These are phyloP conservation scores for Telenomus remus DNA, from an alignment of 1,140 invertebrate species.

Conservation along the genomic window DNA sequence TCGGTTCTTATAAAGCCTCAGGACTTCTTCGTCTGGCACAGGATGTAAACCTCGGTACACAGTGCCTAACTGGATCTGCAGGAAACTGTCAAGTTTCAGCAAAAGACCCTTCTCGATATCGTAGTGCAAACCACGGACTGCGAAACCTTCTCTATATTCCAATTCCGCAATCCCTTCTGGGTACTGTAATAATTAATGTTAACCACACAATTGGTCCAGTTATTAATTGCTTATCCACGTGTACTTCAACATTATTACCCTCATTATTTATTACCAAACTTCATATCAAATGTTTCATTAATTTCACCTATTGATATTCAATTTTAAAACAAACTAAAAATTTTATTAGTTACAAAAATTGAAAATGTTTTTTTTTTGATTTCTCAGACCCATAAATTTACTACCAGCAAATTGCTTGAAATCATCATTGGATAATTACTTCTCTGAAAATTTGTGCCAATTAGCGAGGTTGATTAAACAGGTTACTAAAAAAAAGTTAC, in stretches of 20 bases:
- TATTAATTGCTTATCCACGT: not conserved
- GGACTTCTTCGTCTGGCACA: constrained; percentile 89
- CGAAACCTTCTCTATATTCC: constrained; percentile 92
- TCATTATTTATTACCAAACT: no score
- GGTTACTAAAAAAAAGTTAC: not conserved
- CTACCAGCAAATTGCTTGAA: no score
- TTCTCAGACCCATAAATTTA: no score
- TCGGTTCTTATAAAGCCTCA: constrained; percentile 89
- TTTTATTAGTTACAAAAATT: no score
- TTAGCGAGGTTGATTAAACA: not conserved
- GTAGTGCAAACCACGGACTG: constrained; percentile 95
- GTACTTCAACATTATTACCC: no score
- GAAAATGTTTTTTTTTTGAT: no score
- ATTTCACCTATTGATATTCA: no score
- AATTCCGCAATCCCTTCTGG: constrained; percentile 88
- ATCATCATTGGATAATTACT: not conserved
- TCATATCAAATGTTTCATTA: no score
- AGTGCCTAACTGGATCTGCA: constrained; percentile 96
- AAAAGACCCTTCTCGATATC: constrained; percentile 97
- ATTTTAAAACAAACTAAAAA: no score
- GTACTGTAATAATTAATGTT: constrained; percentile 83
- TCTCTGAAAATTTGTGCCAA: constrained; percentile 1
- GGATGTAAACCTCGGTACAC: constrained; percentile 92
- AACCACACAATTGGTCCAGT: constrained; percentile 14
- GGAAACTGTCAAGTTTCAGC: constrained; percentile 95